Evolutionary conservation across 2,113 vertebrate genomes (phyloP).

Genomic region (Centropus bengalensis): DNA sequence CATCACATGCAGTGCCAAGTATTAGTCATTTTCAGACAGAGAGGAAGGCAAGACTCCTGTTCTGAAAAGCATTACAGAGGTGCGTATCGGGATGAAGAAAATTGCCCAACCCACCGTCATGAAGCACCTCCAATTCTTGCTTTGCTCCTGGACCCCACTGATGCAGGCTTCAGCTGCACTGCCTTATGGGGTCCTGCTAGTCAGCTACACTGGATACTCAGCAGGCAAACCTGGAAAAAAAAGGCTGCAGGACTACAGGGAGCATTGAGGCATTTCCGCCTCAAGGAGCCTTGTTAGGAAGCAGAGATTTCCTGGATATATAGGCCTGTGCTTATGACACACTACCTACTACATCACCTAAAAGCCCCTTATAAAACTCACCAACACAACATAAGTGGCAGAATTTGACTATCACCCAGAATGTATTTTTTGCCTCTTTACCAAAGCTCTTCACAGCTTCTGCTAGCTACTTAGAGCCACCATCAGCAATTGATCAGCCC

Average conservation of each 20-base stretch:
- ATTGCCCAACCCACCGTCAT: background rate
- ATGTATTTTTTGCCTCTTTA: background rate
- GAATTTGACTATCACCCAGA: background rate
- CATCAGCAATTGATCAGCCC: background rate
- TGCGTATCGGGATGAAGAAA: background rate
- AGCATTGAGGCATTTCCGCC: background rate
- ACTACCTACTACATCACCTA: background rate
- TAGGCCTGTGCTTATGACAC: background rate
- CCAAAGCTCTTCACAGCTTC: background rate
- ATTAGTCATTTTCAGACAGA: background rate
- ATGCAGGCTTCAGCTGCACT: background rate
- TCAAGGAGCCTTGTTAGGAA: background rate
- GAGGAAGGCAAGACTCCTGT: background rate
- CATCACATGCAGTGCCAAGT: accelerated
- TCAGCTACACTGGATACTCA: background rate
- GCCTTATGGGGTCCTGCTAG: accelerated
- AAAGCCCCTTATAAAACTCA: background rate
- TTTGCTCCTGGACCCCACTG: background rate
- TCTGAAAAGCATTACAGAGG: background rate
- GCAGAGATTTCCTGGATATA: background rate
- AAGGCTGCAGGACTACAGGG: background rate
- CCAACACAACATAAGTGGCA: background rate
- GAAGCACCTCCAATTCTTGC: background rate
- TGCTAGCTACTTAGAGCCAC: background rate
- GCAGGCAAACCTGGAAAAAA: background rate